These are phyloP conservation scores for Acipenser transmontanus DNA, from an alignment of 2,797 vertebrate genomes.

Conservation along the genomic window DNA sequence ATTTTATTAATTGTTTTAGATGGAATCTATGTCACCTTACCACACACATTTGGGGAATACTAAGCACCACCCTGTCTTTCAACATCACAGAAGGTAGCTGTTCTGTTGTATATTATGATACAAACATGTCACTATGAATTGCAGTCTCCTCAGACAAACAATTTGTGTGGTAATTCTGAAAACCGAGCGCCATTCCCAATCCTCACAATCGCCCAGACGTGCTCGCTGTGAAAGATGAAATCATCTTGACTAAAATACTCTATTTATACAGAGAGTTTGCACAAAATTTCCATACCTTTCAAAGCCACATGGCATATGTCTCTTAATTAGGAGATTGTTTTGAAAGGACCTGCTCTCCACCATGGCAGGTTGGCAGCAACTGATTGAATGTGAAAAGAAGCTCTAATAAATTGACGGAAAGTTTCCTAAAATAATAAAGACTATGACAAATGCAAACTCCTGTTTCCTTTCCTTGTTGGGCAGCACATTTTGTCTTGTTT, in stretches of 20 bases:
- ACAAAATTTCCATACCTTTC: conserved; percentile 53
- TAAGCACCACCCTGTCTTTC: conserved; percentile 33
- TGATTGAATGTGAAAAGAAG: conserved; percentile 59
- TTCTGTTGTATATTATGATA: conserved; percentile 18
- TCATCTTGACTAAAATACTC: conserved; percentile 48
- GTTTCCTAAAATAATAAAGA: conserved; percentile 54
- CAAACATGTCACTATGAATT: conserved; percentile 25
- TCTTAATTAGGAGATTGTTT: conserved; percentile 63
- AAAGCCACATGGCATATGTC: conserved; percentile 39
- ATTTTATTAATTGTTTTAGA: no score
- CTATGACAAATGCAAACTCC: conserved; percentile 22
- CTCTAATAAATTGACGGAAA: conserved; percentile 44
- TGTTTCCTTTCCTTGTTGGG: background rate
- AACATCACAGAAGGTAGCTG: conserved; percentile 37
- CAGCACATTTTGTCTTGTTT: conserved; percentile 8
- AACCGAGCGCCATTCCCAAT: conserved; percentile 14
- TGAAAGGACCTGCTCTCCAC: conserved; percentile 48
- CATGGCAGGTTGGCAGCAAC: conserved; percentile 67
- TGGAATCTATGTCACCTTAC: no score
- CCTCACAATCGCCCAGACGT: conserved; percentile 45
- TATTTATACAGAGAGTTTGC: conserved; percentile 49
- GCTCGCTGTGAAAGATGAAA: conserved; percentile 39
- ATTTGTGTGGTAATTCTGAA: conserved; percentile 7
- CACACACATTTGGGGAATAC: no score
- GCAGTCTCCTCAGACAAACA: conserved; percentile 11